A percentile compares a stretch with the other conserved stretches of the same genome.
Evolutionary conservation across 2,888 invertebrate genomes (phyloP).

Genomic region (Stictocephala bisonia): DNA sequence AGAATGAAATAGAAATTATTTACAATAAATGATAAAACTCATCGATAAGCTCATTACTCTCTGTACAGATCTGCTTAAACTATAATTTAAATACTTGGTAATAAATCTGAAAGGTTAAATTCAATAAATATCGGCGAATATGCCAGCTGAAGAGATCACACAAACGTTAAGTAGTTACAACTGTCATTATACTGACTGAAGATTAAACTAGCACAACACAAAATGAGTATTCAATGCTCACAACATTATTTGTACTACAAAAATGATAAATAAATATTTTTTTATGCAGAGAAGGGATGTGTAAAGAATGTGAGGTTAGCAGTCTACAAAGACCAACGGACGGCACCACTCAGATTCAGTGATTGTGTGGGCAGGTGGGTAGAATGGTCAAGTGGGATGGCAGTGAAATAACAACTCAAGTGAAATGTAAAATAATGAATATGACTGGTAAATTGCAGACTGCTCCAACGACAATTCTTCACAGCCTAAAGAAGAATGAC

Average conservation of each 20-base stretch:
- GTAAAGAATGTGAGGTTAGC: slow-evolving; percentile 27
- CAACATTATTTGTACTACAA: slow-evolving; percentile 34
- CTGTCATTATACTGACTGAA: slow-evolving; percentile 15
- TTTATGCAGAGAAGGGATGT: background rate
- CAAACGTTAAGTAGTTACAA: background rate
- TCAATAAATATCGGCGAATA: background rate
- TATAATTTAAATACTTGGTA: background rate
- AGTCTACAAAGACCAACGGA: slow-evolving; percentile 29
- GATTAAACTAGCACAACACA: slow-evolving; percentile 29
- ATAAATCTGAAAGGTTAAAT: background rate
- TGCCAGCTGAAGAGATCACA: slow-evolving; percentile 4
- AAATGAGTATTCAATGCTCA: slow-evolving; percentile 30
- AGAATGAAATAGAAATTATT: no score
- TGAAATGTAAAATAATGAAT: background rate
- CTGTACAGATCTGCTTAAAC: background rate
- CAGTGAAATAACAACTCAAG: slow-evolving; percentile 29
- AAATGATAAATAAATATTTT: slow-evolving; percentile 21
- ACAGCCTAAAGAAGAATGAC: slow-evolving; percentile 42
- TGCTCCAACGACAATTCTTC: slow-evolving; percentile 41
- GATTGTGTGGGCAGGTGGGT: no score
- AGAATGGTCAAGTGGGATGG: background rate
- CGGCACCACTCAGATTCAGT: slow-evolving; percentile 26
- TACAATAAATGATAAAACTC: slow-evolving; percentile 19
- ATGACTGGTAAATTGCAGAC: slow-evolving; percentile 24
- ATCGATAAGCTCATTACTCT: slow-evolving; percentile 12